Base-by-base conservation (phyloP, 53 echinoderm and acorn worm species). In the Holothuria leucospilota region DNA sequence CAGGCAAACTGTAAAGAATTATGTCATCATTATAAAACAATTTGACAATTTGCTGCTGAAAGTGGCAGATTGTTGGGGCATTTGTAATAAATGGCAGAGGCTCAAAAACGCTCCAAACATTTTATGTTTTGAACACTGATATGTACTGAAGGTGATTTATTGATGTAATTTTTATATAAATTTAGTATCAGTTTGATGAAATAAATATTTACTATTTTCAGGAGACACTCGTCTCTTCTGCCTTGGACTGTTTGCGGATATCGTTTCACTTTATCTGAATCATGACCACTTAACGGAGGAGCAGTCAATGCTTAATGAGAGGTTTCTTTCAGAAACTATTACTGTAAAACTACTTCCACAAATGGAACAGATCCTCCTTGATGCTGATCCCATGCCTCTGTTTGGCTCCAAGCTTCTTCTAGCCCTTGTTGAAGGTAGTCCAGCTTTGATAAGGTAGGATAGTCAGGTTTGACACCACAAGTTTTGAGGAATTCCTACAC, bases 361-460 rank as follows among this genome's bases (percentile, higher is more conserved):
- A 26, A 91, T 90, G 65, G 89, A 92, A 78, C 93, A 95, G 87
- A 90, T 99, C 14, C 82, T 99, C 1, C 64, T 95, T 29, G 95
- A 99, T 78, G 88, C 88, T 16, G 99, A 99, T 83, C 99, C 99
- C 12, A 85, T 99, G 26, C 99, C 99, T 23, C 92, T 93, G 53
- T 99, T 95, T 82, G 99, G 92, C 62, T 87, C 95, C 70, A 99
- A 99, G 89, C 82, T 99, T 56, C 82, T 95, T n/a, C 83, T 95
- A 62, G 88, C 99, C 52, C 85, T 99, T 12, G 84, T 95, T 61
- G 95, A 99, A 81, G 92, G 93, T 8, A 99, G 92, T 66, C 99
- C 94, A 26, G 84, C 85, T 38, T 92, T 93, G 51, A 94, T 95
- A 77, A 95, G 87, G 99, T 99, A 66, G 62, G 56, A 56, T 84